A percentile compares a stretch with the other conserved stretches of the same genome.
These are phyloP conservation scores for Scaptomyza caliginosa DNA, from an alignment of 2,888 invertebrate species.

Conservation along the genomic window DNA sequence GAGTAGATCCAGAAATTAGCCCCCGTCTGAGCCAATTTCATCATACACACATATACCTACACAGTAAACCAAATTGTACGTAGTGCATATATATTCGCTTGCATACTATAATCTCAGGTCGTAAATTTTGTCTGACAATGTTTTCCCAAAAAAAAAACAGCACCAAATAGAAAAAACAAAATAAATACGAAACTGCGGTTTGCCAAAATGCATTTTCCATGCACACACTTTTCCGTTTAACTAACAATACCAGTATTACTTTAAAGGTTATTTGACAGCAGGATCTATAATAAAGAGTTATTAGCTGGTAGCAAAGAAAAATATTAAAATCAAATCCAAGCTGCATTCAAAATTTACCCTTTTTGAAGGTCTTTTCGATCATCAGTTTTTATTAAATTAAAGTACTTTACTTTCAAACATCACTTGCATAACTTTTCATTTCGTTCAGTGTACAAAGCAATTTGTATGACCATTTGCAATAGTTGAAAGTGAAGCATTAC, in stretches of 20 bases:
- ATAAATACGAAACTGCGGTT: constrained; percentile 26
- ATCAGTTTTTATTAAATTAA: too few relatives aligned
- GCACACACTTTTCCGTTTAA: background rate
- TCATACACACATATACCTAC: constrained; percentile 28
- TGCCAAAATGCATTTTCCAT: background rate
- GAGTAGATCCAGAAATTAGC: constrained; percentile 70
- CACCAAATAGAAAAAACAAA: constrained; percentile 20
- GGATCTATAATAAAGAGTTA: constrained; percentile 2
- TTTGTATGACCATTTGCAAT: constrained; percentile 23
- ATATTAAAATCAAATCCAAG: background rate
- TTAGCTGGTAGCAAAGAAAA: background rate
- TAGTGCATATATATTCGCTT: background rate
- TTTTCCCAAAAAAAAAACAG: constrained; percentile 20
- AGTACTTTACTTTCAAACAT: too few relatives aligned
- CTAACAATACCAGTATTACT: background rate
- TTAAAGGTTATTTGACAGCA: background rate
- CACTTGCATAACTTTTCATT: background rate
- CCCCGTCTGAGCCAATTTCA: constrained; percentile 52
- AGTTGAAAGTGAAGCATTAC: constrained; percentile 29
- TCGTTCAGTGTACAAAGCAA: background rate
- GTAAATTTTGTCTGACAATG: constrained; percentile 56
- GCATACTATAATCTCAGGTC: constrained; percentile 46
- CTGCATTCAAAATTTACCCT: too few relatives aligned
- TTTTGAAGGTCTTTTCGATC: too few relatives aligned
- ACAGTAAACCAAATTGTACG: background rate